These are phyloP conservation scores for Marisa cornuarietis DNA, from an alignment of 1,140 invertebrate genomes.

Conservation along the genomic window DNA sequence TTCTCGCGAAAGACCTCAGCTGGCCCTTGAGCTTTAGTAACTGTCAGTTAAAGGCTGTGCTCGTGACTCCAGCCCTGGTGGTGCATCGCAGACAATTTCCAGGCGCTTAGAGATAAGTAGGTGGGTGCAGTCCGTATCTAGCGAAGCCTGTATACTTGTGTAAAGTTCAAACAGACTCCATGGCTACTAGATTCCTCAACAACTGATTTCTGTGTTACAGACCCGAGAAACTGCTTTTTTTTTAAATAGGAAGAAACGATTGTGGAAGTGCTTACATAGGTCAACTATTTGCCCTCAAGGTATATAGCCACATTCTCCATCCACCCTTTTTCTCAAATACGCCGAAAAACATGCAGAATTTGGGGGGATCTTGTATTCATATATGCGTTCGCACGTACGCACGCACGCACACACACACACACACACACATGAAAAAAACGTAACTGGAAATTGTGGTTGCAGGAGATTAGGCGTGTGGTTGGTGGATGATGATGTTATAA, in stretches of 20 bases:
- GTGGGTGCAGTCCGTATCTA: too few species aligned
- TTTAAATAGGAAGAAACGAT: neutral
- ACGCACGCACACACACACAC: slow-evolving; percentile 9
- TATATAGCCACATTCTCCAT: neutral
- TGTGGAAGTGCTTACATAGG: neutral
- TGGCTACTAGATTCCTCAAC: neutral
- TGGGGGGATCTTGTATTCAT: neutral
- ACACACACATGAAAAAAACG: neutral
- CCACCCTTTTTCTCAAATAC: neutral
- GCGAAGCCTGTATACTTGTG: too few species aligned
- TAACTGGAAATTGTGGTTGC: neutral
- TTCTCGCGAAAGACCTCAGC: too few species aligned
- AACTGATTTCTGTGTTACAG: neutral
- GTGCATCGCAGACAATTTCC: too few species aligned
- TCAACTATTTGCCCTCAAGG: neutral
- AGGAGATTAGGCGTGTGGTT: neutral
- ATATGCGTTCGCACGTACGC: slow-evolving; percentile 3
- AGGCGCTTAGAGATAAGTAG: too few species aligned
- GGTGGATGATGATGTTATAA: neutral
- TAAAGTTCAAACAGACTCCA: too few species aligned
- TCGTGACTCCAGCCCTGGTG: too few species aligned
- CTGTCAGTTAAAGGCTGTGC: too few species aligned
- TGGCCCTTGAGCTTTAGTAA: too few species aligned
- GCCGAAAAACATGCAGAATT: neutral
- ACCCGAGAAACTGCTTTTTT: neutral